Percentiles rank a stretch among this genome's conserved stretches.
Conservation (phyloP, 1,140 invertebrate species). For the Littorina saxatilis region DNA sequence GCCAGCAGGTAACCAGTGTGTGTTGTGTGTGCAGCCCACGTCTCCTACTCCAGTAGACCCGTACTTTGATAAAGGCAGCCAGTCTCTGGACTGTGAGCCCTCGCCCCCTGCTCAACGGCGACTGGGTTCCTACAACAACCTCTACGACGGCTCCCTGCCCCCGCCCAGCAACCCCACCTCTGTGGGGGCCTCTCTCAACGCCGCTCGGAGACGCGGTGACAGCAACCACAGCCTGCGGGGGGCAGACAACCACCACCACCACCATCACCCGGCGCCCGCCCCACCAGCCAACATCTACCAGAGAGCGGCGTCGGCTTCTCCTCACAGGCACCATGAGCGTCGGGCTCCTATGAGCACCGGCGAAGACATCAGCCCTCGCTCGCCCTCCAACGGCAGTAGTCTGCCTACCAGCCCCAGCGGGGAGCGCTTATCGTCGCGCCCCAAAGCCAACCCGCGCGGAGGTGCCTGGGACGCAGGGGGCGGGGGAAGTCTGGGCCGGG, state of each 20-base stretch:
- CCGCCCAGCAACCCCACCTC: constrained; percentile 42
- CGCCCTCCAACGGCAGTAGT: neutral
- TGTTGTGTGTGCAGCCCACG: neutral
- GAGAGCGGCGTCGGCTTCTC: constrained; percentile 27
- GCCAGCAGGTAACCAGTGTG: too few relatives aligned
- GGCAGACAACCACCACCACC: constrained; percentile 16
- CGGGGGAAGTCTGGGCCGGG: neutral
- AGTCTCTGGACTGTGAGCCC: constrained; percentile 89
- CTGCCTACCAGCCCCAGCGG: constrained; percentile 25
- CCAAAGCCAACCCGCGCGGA: neutral
- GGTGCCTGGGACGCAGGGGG: neutral
- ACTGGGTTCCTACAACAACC: constrained; percentile 91
- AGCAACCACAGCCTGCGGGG: constrained; percentile 40
- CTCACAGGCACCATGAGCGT: constrained; percentile 18
- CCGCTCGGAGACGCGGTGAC: constrained; percentile 39
- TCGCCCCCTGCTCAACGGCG: constrained; percentile 84
- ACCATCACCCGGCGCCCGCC: too few relatives aligned
- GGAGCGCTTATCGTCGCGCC: constrained; percentile 15
- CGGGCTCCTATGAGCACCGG: constrained; percentile 4
- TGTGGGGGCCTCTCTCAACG: constrained; percentile 53
- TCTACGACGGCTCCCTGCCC: constrained; percentile 82
- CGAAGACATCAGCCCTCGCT: constrained; percentile 5
- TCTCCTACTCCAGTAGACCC: too few relatives aligned
- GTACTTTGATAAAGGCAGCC: constrained; percentile 75
- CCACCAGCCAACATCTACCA: constrained; percentile 23